phyloP scores from a whole-genome alignment of 2,888 invertebrate genomes.

The Trilocha varians region DNA sequence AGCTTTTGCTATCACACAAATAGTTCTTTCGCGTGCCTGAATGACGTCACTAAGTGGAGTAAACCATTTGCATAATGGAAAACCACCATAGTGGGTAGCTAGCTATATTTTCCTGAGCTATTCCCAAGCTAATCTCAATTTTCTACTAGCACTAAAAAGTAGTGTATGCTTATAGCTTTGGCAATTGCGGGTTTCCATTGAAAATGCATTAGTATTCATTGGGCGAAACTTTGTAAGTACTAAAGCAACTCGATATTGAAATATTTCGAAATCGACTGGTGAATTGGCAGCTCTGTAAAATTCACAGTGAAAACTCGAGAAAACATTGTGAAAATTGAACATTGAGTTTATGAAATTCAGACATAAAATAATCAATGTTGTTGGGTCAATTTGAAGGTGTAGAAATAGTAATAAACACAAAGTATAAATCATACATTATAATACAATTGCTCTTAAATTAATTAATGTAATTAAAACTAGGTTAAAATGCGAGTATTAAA shows the following conservation, averaged over 20 bases:
- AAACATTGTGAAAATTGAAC: no score
- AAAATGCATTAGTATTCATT: conserved; percentile 36
- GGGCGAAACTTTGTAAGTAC: conserved; percentile 15
- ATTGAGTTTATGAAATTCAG: no score
- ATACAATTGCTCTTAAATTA: no score
- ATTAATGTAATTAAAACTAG: no score
- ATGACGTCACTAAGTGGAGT: conserved; percentile 5
- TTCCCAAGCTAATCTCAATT: conserved; percentile 8
- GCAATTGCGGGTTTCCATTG: conserved; percentile 22
- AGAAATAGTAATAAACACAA: no score
- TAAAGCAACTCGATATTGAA: conserved; percentile 4
- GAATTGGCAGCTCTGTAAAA: neutral
- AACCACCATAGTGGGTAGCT: neutral
- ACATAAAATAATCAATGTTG: no score
- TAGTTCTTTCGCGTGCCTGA: neutral
- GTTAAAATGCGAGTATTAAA: no score
- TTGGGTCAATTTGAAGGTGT: no score
- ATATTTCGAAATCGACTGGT: neutral
- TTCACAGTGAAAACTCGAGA: no score
- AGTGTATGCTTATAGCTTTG: conserved; percentile 3
- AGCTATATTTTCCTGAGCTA: neutral
- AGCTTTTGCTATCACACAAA: no score
- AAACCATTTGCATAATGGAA: conserved; percentile 6
- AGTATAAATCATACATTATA: no score
- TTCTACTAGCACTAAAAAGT: conserved; percentile 5